Evolutionary conservation across 2,113 vertebrate species (phyloP), one percentile per base, ranked within the genome.

Genomic region (Ochotona princeps): DNA sequence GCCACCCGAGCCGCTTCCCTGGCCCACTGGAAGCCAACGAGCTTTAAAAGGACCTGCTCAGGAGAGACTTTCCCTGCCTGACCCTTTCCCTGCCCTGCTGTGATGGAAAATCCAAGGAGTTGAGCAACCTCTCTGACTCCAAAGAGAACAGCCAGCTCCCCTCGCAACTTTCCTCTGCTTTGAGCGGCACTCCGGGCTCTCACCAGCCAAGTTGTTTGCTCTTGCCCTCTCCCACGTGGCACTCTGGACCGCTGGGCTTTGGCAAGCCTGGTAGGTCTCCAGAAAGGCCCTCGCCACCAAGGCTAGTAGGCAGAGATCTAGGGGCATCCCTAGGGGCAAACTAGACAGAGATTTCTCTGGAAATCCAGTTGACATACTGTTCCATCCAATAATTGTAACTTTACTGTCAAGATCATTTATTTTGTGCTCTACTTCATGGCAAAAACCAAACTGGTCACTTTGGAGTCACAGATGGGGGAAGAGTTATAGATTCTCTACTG

Each of bases 41-140:
- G 94, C 96, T 96, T 94, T 87, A 94, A 94, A 96, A 95, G 95
- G 96, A 75, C 74, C 95, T 86, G 75, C 66, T 87, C 65, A 21
- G 89, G 90, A 90, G 83, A 96, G 74, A 82, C 49, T 51, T 92
- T 89, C 93, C 91, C 65, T 0, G 47, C 67, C 80, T 90, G 89
- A 94, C 92, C 84, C 92, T 94, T 94, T 80, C 93, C 79, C 93
- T 49, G 73, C 73, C 84, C 12, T 1, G 32, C 86, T 87, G 83
- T 92, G 91, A 97, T 96, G 97, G 97, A 97, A 97, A 97, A 97
- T 96, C 80, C 60, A 51, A 92, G 83, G 92, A 74, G 96, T 96
- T 97, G 96, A 96, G 96, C 96, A 96, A 92, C 87, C 86, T 96
- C 82, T 76, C 90, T 81, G 85, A 90, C 65, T 94, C 93, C 80